Evolutionary conservation across 2,888 invertebrate genomes (phyloP).

Genomic region (Nemurella pictetii): DNA sequence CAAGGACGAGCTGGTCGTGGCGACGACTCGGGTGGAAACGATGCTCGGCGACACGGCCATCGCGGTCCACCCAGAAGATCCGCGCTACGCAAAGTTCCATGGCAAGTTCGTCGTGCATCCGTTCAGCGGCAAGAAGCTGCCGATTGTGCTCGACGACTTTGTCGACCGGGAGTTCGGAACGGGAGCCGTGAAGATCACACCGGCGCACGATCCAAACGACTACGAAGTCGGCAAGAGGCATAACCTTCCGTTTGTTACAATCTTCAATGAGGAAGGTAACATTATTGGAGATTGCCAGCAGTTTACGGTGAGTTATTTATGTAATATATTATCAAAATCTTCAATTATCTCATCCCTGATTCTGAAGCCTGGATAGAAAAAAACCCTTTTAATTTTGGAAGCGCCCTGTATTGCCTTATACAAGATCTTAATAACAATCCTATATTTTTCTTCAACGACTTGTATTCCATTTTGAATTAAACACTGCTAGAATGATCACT

Average conservation of each 20-base stretch:
- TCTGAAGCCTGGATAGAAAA: too few relatives aligned
- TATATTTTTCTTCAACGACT: too few relatives aligned
- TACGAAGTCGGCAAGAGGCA: conserved; percentile 94
- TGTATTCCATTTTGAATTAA: too few relatives aligned
- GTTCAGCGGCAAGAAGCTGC: conserved; percentile 78
- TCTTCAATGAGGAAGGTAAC: conserved; percentile 89
- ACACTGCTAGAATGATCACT: too few relatives aligned
- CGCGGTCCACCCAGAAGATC: conserved; percentile 94
- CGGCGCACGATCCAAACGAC: conserved; percentile 96
- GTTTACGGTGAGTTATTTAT: conserved; percentile 72
- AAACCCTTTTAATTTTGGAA: too few relatives aligned
- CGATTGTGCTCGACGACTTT: conserved; percentile 89
- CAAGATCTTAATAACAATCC: background rate
- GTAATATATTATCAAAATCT: too few relatives aligned
- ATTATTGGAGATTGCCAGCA: conserved; percentile 78
- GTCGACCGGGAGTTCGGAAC: conserved; percentile 97
- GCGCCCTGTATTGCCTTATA: too few relatives aligned
- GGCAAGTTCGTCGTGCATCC: conserved; percentile 88
- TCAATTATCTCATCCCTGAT: too few relatives aligned
- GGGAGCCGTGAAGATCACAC: conserved; percentile 98
- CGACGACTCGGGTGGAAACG: conserved; percentile 97
- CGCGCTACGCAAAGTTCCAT: conserved; percentile 78
- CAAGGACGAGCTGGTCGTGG: conserved; percentile 78
- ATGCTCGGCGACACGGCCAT: conserved; percentile 98
- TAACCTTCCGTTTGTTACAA: conserved; percentile 80